A percentile compares a stretch with the other conserved stretches of the same genome.
Evolutionary conservation across 2,113 vertebrate species (phyloP).

Genomic region (Varanus komodoensis): DNA sequence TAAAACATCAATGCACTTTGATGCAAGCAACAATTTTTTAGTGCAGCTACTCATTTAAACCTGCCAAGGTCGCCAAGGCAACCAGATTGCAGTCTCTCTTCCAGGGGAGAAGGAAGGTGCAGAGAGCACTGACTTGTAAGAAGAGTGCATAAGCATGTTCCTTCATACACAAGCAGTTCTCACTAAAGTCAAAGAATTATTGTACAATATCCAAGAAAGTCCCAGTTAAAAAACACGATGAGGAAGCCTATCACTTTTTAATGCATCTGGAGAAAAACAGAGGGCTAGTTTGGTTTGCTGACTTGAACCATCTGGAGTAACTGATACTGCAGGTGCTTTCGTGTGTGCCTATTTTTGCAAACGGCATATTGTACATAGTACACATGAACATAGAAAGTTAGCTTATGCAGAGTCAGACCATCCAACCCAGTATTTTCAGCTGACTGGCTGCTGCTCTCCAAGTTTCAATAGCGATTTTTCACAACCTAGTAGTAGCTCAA

Average conservation of each 20-base stretch:
- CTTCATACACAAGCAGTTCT: constrained; percentile 9
- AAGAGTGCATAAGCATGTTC: not conserved
- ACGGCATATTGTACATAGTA: not conserved
- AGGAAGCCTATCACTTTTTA: constrained; percentile 32
- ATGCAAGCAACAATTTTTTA: constrained; percentile 28
- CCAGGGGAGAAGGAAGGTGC: constrained; percentile 47
- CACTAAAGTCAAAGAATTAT: constrained; percentile 19
- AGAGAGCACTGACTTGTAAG: constrained; percentile 31
- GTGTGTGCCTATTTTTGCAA: not conserved
- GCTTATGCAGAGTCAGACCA: not conserved
- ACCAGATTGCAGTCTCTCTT: constrained; percentile 52
- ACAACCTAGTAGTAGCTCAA: not conserved
- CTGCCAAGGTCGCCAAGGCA: constrained; percentile 57
- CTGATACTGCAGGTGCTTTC: not conserved
- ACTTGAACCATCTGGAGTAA: not conserved
- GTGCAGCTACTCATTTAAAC: constrained; percentile 53
- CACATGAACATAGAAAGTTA: not conserved
- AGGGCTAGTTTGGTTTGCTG: not conserved
- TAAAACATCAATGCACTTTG: constrained; percentile 39
- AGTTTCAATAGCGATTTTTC: not conserved
- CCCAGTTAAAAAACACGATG: not conserved
- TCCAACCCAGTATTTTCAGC: not conserved
- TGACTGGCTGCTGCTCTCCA: not conserved
- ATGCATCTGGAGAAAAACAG: not conserved
- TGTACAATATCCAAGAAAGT: not conserved